phyloP scores from a whole-genome alignment of 2,797 vertebrate genomes.

The Epinephelus coioides region DNA sequence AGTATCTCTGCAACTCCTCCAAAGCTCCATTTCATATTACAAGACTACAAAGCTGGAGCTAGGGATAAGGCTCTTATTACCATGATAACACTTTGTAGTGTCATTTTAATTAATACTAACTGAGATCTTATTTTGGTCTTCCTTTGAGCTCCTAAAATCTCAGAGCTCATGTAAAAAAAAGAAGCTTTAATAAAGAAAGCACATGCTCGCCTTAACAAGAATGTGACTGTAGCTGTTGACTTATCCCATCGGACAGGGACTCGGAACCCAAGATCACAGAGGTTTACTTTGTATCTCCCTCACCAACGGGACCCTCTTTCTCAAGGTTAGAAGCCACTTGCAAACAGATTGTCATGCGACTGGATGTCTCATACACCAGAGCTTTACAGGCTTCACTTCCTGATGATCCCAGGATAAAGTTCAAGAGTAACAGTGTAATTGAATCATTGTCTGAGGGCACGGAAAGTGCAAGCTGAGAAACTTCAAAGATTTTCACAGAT shows the following conservation, averaged over 20 bases:
- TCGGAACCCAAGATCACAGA: conserved; percentile 40
- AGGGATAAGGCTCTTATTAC: conserved; percentile 57
- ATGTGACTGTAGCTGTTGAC: conserved; percentile 47
- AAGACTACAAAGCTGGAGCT: conserved; percentile 43
- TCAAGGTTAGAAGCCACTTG: conserved; percentile 26
- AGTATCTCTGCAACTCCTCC: conserved; percentile 30
- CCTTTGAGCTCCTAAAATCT: conserved; percentile 55
- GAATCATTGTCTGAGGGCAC: conserved; percentile 25
- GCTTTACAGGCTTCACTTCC: conserved; percentile 14
- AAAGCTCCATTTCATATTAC: conserved; percentile 44
- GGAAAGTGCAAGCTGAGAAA: conserved; percentile 15
- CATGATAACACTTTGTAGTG: conserved; percentile 55
- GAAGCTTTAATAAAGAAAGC: conserved; percentile 57
- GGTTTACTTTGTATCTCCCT: conserved; percentile 19
- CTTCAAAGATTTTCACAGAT: neutral
- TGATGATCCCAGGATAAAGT: conserved; percentile 31
- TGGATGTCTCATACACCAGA: neutral
- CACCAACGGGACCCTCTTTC: neutral
- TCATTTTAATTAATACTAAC: conserved; percentile 70
- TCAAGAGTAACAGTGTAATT: conserved; percentile 23
- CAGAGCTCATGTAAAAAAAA: conserved; percentile 30
- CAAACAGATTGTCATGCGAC: conserved; percentile 12
- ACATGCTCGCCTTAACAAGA: conserved; percentile 20
- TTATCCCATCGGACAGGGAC: conserved; percentile 22
- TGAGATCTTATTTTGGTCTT: conserved; percentile 51